Base-by-base conservation (phyloP, 2,797 vertebrate genomes). In the Leuciscus waleckii region DNA sequence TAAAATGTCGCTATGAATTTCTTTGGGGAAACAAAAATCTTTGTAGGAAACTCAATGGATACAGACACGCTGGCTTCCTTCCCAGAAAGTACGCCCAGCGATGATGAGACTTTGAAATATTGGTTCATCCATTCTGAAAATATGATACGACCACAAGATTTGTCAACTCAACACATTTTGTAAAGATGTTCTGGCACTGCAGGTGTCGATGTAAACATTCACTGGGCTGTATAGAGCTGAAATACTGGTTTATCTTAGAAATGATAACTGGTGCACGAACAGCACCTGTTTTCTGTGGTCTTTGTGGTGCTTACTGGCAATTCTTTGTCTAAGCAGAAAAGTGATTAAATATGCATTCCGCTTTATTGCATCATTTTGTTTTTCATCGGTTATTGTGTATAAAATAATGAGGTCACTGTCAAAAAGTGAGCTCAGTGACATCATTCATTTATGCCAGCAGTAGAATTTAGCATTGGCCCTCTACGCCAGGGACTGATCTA, bases 1-100 rank as follows among this genome's bases (percentile, higher is more conserved):
- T 41, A 74, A 32, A 73, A 49, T n/a, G 82, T 91, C 35, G 19
- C 46, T 70, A 79, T 41, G 79, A 82, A 43, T 32, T 29, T 56
- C 54, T 77, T 49, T 32, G 13, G 43, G 43, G 23, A 63, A 68
- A 29, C 61, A 7, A 1, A 65, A 17, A 7, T 65, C 26, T 65
- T 32, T 32, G 29, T 17, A 32, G 61, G 7, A 39, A 54, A 39
- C 79, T 67, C 17, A 7, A 65, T 67, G 17, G 39, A 46, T 46
- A 19, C 16, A 46, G 58, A 65, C 17, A 5, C 0, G 0, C 32
- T 80, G 79, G 79, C 43, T 69, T 54, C 46, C 21, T 56, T 81
- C 32, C 65, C 79, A 70, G 65, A 81, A 81, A 70, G 32, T 29
- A 70, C 35, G 1, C 23, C 67, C 32, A 19, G 49, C 49, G 17